These are phyloP conservation scores for Tenrec ecaudatus DNA, from an alignment of 2,113 vertebrate species.

Conservation along the genomic window DNA sequence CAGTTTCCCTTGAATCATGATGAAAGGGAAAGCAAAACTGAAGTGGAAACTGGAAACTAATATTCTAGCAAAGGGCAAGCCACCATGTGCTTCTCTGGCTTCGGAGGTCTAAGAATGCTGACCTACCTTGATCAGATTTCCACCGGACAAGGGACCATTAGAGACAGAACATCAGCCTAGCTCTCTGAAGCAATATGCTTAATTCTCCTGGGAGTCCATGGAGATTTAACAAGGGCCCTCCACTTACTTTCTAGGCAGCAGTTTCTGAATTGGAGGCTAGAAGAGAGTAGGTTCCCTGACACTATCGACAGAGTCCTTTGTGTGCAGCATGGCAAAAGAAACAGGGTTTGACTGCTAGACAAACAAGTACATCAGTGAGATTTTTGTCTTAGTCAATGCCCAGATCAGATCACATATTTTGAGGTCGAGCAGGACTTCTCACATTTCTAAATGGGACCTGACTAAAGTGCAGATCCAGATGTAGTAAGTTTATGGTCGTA, in stretches of 20 bases:
- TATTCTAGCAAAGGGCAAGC: conserved; percentile 29
- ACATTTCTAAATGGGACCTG: background rate
- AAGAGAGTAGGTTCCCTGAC: too few species aligned
- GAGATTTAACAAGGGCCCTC: background rate
- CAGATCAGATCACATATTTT: background rate
- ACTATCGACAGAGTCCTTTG: too few species aligned
- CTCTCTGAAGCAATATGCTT: background rate
- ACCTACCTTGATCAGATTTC: background rate
- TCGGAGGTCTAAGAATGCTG: background rate
- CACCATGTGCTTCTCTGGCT: background rate
- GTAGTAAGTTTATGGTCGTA: background rate
- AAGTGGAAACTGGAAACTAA: background rate
- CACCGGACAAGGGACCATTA: background rate
- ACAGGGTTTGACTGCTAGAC: background rate
- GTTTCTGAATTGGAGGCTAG: background rate
- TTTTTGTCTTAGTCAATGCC: background rate
- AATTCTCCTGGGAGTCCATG: background rate
- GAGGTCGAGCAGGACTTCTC: background rate
- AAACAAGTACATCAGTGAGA: background rate
- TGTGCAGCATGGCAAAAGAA: fast-evolving
- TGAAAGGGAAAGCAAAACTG: conserved; percentile 22
- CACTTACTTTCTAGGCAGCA: background rate
- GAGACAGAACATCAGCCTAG: too few species aligned
- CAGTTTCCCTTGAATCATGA: conserved; percentile 31
- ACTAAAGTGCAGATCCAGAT: background rate